Percentiles rank a stretch among this genome's conserved stretches.
These are phyloP conservation scores for Trichopoda pennipes DNA, from an alignment of 2,888 invertebrate genomes.

Conservation along the genomic window DNA sequence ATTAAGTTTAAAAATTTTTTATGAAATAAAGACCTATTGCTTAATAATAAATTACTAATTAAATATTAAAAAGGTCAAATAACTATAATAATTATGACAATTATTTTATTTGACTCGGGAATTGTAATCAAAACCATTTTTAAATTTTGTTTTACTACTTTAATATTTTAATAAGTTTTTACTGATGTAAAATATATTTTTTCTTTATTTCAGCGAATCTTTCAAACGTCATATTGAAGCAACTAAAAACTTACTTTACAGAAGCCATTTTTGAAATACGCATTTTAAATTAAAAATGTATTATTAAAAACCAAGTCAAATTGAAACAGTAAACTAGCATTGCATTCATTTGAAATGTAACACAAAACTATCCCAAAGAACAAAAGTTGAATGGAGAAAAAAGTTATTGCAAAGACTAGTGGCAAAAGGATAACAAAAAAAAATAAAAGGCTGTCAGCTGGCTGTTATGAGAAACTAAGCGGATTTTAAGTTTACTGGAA, in stretches of 20 bases:
- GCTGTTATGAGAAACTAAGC: conserved; percentile 50
- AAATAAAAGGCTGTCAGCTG: conserved; percentile 47
- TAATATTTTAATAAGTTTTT: too few species aligned
- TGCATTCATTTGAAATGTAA: conserved; percentile 50
- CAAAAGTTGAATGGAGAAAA: conserved; percentile 19
- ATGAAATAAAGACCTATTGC: too few species aligned
- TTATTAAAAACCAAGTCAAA: conserved; percentile 22
- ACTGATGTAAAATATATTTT: neutral
- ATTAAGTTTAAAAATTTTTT: too few species aligned
- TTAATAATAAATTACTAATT: too few species aligned
- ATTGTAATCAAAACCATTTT: too few species aligned
- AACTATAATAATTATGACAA: too few species aligned
- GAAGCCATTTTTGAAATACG: conserved; percentile 3
- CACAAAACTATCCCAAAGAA: conserved; percentile 53
- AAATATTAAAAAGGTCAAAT: too few species aligned
- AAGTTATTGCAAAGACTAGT: conserved; percentile 11
- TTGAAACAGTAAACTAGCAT: conserved; percentile 3
- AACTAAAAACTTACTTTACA: neutral
- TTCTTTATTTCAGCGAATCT: conserved; percentile 16
- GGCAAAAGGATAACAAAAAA: conserved; percentile 11
- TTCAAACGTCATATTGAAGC: neutral
- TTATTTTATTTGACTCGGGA: too few species aligned
- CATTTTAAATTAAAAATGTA: conserved; percentile 17
- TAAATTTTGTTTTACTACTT: too few species aligned
- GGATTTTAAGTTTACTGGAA: conserved; percentile 23